Evolutionary conservation across 1,140 invertebrate species (phyloP).

Genomic region (Protaetia brevitarsis): DNA sequence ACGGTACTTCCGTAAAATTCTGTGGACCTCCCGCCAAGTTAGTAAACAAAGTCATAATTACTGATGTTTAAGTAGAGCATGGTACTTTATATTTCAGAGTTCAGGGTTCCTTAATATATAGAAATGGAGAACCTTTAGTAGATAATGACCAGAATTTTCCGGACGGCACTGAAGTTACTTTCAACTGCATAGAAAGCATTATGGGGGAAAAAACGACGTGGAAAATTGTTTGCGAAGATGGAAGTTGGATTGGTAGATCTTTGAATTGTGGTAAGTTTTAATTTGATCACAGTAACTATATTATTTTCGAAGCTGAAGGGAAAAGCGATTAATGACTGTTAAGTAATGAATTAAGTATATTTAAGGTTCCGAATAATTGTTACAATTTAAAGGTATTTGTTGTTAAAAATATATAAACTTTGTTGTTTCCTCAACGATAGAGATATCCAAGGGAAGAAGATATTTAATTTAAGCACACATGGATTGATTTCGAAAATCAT

Average conservation of each 20-base stretch:
- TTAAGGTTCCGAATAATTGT: neutral
- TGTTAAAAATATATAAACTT: too few relatives aligned
- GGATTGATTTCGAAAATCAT: too few relatives aligned
- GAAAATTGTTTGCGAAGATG: constrained; percentile 79
- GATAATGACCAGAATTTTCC: constrained; percentile 60
- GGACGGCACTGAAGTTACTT: constrained; percentile 76
- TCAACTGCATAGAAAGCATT: constrained; percentile 74
- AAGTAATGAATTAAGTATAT: neutral
- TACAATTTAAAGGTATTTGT: too few relatives aligned
- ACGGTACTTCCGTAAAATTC: constrained; percentile 51
- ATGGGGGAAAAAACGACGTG: constrained; percentile 77
- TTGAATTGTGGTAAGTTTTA: constrained; percentile 65
- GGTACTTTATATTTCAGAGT: constrained; percentile 52
- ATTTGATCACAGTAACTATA: neutral
- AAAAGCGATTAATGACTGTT: neutral
- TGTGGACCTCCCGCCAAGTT: constrained; percentile 66
- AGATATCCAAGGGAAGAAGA: too few relatives aligned
- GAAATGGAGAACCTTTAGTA: constrained; percentile 54
- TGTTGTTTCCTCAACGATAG: too few relatives aligned
- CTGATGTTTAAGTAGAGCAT: too few relatives aligned
- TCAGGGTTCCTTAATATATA: constrained; percentile 64
- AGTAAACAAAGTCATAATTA: constrained; percentile 31
- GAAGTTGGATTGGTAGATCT: constrained; percentile 75
- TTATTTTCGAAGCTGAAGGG: neutral
- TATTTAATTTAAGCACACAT: too few relatives aligned